A percentile compares a stretch with the other conserved stretches of the same genome.
These are phyloP conservation scores for Emydocephalus ijimae DNA, from an alignment of 2,113 vertebrate genomes.

Conservation along the genomic window DNA sequence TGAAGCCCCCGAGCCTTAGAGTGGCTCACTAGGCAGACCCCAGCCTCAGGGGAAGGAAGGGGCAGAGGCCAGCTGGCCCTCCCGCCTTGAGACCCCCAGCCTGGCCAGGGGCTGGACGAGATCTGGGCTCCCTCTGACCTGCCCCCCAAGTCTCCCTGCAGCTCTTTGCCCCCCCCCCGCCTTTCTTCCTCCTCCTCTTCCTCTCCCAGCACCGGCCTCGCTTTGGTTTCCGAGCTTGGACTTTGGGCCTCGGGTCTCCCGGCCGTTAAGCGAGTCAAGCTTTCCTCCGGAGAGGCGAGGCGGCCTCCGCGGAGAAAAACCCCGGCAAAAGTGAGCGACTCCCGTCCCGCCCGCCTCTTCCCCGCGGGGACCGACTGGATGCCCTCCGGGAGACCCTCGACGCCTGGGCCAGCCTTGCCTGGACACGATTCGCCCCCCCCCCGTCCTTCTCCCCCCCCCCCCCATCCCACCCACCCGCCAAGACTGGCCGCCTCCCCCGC, in stretches of 20 bases:
- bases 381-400: fast-evolving
- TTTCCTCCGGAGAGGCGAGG: too few species aligned
- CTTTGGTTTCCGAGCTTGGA: too few species aligned
- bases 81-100: not conserved
- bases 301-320: not conserved
- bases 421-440: not conserved
- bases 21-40: not conserved
- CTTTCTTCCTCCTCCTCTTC: too few species aligned
- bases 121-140: too few species aligned
- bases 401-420: not conserved
- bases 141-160: too few species aligned
- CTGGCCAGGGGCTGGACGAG: too few species aligned
- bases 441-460: not conserved
- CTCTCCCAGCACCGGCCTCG: not conserved
- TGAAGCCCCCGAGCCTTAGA: not conserved
- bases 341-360: not conserved
- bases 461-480: not conserved
- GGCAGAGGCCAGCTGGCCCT: too few species aligned
- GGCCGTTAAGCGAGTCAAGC: not conserved
- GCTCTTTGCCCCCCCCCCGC: too few species aligned
- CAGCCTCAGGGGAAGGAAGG: not conserved
- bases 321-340: not conserved
- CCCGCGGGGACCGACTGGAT: not conserved
- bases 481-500: not conserved
- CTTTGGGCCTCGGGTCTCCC: too few species aligned